phyloP scores from a whole-genome alignment of 2,113 vertebrate genomes.

The Phrynosoma platyrhinos region DNA sequence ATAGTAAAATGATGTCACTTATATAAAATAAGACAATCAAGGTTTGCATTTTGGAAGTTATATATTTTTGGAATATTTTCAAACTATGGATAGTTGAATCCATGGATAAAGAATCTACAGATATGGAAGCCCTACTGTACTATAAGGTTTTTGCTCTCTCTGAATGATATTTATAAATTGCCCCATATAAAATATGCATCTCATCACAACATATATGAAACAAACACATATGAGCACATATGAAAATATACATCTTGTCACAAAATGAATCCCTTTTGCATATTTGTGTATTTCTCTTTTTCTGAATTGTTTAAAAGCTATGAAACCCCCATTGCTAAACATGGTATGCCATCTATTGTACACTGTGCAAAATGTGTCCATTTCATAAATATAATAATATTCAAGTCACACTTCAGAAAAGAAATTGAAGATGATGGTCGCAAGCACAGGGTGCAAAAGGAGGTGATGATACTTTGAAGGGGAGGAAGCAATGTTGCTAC shows the following conservation, averaged over 20 bases:
- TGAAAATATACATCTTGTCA: neutral
- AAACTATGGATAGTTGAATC: no score
- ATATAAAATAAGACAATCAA: no score
- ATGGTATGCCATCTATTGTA: neutral
- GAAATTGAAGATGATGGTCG: neutral
- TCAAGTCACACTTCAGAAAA: neutral
- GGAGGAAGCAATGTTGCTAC: rapidly evolving
- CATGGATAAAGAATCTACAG: no score
- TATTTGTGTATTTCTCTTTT: neutral
- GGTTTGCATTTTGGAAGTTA: no score
- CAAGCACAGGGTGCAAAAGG: neutral
- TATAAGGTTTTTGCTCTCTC: neutral
- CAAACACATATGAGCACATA: neutral
- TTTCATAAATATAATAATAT: neutral
- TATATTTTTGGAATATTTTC: no score
- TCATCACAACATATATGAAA: neutral
- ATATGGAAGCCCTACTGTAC: no score
- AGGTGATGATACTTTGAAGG: neutral
- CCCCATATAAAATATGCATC: no score
- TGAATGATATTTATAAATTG: neutral
- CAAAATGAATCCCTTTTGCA: neutral
- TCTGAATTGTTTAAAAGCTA: neutral
- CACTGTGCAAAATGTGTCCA: neutral
- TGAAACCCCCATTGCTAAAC: neutral
- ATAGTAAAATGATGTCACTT: no score